Percentiles rank a stretch among this genome's conserved stretches.
Conservation (phyloP, 1,140 invertebrate genomes). For the Trachymyrmex cornetzi region DNA sequence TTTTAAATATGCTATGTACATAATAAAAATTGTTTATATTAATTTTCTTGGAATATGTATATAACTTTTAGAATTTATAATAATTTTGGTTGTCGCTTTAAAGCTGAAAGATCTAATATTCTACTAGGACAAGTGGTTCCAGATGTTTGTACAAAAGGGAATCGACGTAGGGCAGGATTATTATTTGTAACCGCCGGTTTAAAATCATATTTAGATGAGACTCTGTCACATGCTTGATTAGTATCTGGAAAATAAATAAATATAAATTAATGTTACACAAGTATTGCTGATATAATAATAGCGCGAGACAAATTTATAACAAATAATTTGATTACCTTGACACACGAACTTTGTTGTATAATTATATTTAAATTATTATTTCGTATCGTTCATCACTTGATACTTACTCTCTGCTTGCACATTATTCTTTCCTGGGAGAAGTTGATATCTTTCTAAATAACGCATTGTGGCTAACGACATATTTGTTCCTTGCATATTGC, state of each 20-base stretch:
- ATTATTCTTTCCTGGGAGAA: constrained; percentile 85
- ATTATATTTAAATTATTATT: neutral
- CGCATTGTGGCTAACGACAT: constrained; percentile 90
- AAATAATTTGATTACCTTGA: constrained; percentile 29
- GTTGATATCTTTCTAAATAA: constrained; percentile 90
- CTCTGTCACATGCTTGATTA: constrained; percentile 37
- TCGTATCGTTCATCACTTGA: neutral
- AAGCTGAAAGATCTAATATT: constrained; percentile 89
- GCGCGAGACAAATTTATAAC: neutral
- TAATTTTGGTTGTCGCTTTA: constrained; percentile 90
- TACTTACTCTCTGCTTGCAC: constrained; percentile 73
- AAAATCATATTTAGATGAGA: constrained; percentile 50
- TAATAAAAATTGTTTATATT: neutral
- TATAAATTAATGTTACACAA: neutral
- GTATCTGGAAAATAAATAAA: constrained; percentile 47
- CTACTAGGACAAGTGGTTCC: constrained; percentile 85
- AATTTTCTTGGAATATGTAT: neutral
- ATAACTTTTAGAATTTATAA: constrained; percentile 81
- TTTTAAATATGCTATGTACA: neutral
- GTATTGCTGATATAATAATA: neutral
- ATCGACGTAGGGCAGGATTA: constrained; percentile 49
- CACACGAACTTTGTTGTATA: constrained; percentile 1
- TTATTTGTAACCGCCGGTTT: constrained; percentile 47
- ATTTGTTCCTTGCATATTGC: constrained; percentile 84
- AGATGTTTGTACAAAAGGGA: constrained; percentile 72